A percentile compares a stretch with the other conserved stretches of the same genome.
Conservation (phyloP, 2,888 invertebrate genomes). For the Pachycephus smyrnensis region DNA sequence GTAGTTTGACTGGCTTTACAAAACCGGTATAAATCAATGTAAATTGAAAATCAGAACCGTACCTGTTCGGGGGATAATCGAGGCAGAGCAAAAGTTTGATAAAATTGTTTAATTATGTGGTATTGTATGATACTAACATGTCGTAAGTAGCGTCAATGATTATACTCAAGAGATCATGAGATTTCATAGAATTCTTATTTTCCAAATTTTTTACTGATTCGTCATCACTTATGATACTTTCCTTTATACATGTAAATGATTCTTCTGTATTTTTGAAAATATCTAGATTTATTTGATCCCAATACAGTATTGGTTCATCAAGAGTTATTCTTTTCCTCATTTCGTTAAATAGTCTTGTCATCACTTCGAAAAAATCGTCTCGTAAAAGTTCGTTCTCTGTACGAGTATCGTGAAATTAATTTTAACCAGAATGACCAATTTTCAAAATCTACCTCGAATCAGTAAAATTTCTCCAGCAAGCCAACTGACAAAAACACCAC, state of each 20-base stretch:
- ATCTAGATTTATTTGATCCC: slow-evolving; percentile 32
- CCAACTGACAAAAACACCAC: slow-evolving; percentile 50
- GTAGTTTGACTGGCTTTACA: slow-evolving; percentile 34
- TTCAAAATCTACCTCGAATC: slow-evolving; percentile 37
- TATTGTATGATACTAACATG: slow-evolving; percentile 37
- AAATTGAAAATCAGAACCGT: slow-evolving; percentile 46
- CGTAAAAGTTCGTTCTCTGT: slow-evolving; percentile 39
- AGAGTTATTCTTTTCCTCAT: slow-evolving; percentile 29
- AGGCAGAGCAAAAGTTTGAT: neutral
- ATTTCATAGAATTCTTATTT: neutral
- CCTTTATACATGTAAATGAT: neutral
- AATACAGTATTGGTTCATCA: slow-evolving; percentile 37
- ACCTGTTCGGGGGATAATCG: slow-evolving; percentile 35
- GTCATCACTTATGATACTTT: neutral
- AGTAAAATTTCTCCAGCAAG: slow-evolving; percentile 49
- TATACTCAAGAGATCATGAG: slow-evolving; percentile 28
- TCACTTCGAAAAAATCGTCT: slow-evolving; percentile 43
- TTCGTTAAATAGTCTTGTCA: slow-evolving; percentile 38
- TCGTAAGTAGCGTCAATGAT: slow-evolving; percentile 46
- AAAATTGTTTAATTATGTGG: neutral
- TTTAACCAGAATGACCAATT: neutral
- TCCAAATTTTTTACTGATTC: neutral
- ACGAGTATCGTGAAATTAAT: neutral
- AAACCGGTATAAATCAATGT: slow-evolving; percentile 40
- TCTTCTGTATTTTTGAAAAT: neutral